phyloP scores from a whole-genome alignment of 2,888 invertebrate genomes.

The Diloba caeruleocephala region DNA sequence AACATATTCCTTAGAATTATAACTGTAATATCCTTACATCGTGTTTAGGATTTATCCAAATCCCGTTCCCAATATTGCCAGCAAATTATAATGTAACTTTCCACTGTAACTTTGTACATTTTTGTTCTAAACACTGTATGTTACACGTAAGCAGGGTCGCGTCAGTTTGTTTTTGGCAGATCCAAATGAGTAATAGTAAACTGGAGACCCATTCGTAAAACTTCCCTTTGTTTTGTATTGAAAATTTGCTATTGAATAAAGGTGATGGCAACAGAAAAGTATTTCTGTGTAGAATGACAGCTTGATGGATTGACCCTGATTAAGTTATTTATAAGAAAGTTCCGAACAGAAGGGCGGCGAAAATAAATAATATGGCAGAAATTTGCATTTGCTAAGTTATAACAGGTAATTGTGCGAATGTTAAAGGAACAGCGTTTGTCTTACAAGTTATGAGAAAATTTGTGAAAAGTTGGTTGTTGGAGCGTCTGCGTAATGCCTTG shows the following conservation, averaged over 20 bases:
- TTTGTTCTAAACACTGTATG: conserved; percentile 36
- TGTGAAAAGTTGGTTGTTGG: conserved; percentile 54
- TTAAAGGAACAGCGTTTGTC: conserved; percentile 57
- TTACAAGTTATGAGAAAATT: conserved; percentile 58
- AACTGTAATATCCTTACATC: conserved; percentile 13
- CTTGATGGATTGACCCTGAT: conserved; percentile 72
- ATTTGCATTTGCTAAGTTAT: conserved; percentile 58
- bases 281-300: conserved; percentile 67
- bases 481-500: conserved; percentile 53
- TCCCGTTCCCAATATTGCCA: conserved; percentile 16
- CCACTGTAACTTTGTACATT: conserved; percentile 26
- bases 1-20: conserved; percentile 21
- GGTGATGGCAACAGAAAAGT: conserved; percentile 62
- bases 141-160: conserved; percentile 37
- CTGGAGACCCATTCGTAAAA: conserved; percentile 63
- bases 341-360: conserved; percentile 53
- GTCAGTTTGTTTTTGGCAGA: conserved; percentile 59
- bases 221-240: conserved; percentile 63
- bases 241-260: conserved; percentile 63
- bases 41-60: conserved; percentile 29
- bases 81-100: conserved; percentile 34
- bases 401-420: conserved; percentile 57
- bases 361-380: conserved; percentile 56
- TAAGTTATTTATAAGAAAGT: conserved; percentile 63
- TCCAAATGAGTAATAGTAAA: conserved; percentile 68